Evolutionary conservation across 2,113 vertebrate genomes (phyloP).

Genomic region (Crotalus viridis): DNA sequence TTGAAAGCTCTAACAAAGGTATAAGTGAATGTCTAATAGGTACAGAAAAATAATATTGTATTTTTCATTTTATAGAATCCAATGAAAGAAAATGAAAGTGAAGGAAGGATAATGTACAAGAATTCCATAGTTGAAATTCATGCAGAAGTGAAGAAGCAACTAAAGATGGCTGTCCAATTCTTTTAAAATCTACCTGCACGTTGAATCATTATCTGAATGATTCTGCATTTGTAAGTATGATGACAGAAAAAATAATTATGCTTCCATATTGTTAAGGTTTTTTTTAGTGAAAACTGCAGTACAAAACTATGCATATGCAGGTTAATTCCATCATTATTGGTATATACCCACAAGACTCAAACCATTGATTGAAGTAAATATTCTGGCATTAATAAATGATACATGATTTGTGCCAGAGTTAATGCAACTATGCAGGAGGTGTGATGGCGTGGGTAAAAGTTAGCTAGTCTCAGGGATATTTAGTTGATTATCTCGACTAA

Average conservation of each 20-base stretch:
- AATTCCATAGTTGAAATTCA: conserved; percentile 22
- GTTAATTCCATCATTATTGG: neutral
- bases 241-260: neutral
- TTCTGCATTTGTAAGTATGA: neutral
- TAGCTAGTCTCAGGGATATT: neutral
- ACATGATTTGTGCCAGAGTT: neutral
- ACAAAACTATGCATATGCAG: neutral
- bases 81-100: conserved; percentile 47
- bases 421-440: neutral
- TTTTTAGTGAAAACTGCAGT: neutral
- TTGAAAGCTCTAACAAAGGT: conserved; percentile 37
- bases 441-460: neutral
- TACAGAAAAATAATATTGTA: conserved; percentile 58
- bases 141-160: neutral
- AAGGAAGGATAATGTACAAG: conserved; percentile 22
- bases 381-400: neutral
- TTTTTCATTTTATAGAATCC: conserved; percentile 51
- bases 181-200: neutral
- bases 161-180: neutral
- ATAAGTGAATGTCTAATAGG: conserved; percentile 37
- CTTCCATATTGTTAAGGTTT: neutral
- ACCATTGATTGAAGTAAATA: neutral
- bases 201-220: neutral
- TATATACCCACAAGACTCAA: neutral
- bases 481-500: neutral